Evolutionary conservation across 2,797 vertebrate species (phyloP).

Genomic region (Natrix natrix): DNA sequence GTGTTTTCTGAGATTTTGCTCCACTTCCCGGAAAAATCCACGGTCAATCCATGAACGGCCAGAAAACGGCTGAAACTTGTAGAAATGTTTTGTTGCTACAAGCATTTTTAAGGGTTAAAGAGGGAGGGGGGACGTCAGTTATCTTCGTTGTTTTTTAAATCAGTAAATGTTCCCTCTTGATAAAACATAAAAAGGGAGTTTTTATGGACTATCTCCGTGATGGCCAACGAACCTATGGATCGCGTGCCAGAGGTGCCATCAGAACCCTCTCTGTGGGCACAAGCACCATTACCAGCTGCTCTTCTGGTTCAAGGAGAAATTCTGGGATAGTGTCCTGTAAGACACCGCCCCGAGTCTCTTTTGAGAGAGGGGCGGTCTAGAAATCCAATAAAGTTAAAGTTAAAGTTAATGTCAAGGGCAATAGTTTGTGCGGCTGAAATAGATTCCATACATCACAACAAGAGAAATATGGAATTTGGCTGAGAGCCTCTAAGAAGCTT

Average conservation of each 20-base stretch:
- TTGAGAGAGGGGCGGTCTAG: too few relatives aligned
- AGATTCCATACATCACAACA: neutral
- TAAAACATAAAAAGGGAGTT: too few relatives aligned
- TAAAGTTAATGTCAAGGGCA: too few relatives aligned
- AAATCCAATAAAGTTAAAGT: too few relatives aligned
- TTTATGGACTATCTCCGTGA: too few relatives aligned
- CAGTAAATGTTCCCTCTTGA: neutral
- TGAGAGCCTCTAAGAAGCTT: neutral
- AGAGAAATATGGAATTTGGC: neutral
- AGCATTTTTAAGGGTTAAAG: neutral
- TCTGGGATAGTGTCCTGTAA: too few relatives aligned
- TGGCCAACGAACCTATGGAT: too few relatives aligned
- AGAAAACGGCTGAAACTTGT: neutral
- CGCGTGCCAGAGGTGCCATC: too few relatives aligned
- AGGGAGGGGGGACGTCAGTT: neutral
- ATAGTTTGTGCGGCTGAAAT: neutral
- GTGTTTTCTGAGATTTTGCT: neutral
- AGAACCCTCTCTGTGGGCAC: too few relatives aligned
- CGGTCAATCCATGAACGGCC: neutral
- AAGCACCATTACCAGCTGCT: too few relatives aligned
- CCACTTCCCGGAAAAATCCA: neutral
- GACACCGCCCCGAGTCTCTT: too few relatives aligned
- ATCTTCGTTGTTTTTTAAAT: neutral
- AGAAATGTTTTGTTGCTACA: neutral
- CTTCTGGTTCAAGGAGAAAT: neutral